phyloP scores from a whole-genome alignment of 1,140 invertebrate genomes.

The Bombus impatiens region DNA sequence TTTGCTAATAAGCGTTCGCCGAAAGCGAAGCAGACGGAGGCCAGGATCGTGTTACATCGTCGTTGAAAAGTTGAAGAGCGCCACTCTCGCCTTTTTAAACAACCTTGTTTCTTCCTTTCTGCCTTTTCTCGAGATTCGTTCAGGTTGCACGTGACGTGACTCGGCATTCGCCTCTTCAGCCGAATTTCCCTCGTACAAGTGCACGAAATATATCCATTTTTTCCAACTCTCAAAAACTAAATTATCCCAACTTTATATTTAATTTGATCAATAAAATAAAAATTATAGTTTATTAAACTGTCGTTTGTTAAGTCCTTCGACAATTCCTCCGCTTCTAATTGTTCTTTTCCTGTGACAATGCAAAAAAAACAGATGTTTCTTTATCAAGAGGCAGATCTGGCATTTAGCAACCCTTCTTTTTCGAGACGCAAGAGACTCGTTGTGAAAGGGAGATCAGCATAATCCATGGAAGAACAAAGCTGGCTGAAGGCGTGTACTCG shows the following conservation, averaged over 20 bases:
- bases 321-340: background rate
- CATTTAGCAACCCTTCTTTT: conserved; percentile 51
- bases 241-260: background rate
- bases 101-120: conserved; percentile 44
- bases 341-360: conserved; percentile 15
- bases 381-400: conserved; percentile 57
- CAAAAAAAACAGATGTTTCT: conserved; percentile 55
- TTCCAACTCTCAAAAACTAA: background rate
- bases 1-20: conserved; percentile 70
- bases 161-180: background rate
- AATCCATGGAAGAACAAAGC: conserved; percentile 75
- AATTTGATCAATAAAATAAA: too few relatives aligned
- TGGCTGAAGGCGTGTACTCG: conserved; percentile 52
- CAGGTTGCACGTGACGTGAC: conserved; percentile 7
- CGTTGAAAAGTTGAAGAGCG: conserved; percentile 50
- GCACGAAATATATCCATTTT: background rate
- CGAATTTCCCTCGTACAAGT: conserved; percentile 1
- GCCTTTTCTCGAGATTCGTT: background rate
- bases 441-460: conserved; percentile 66
- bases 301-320: too few relatives aligned
- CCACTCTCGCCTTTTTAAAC: conserved; percentile 60
- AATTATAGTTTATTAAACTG: too few relatives aligned
- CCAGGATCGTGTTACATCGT: conserved; percentile 69
- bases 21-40: conserved; percentile 69
- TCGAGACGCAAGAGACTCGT: conserved; percentile 46